Conservation (phyloP, 2,113 vertebrate genomes). For the Hemiscyllium ocellatum region DNA sequence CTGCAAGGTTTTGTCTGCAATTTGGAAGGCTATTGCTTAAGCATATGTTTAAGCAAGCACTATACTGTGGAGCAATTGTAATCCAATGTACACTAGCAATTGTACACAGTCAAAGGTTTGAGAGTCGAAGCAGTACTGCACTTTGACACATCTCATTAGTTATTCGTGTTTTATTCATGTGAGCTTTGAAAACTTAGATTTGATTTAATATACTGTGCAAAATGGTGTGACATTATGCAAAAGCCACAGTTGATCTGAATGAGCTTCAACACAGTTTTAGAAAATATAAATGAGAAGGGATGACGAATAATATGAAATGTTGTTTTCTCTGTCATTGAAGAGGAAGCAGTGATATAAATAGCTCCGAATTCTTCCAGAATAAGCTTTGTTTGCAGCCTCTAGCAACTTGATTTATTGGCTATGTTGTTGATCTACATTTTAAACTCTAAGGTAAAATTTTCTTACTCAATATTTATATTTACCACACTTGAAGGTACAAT, state of each 20-base stretch:
- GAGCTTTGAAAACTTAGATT: constrained; percentile 26
- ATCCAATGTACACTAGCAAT: constrained; percentile 55
- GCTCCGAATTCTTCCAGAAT: background rate
- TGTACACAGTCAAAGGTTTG: background rate
- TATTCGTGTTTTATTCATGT: constrained; percentile 10
- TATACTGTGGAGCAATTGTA: constrained; percentile 49
- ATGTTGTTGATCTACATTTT: background rate
- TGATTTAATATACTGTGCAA: constrained; percentile 29
- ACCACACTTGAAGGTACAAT: background rate
- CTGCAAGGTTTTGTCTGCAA: constrained; percentile 49
- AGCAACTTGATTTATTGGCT: background rate
- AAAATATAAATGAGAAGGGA: constrained; percentile 34
- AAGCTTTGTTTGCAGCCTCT: background rate
- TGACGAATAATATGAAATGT: background rate
- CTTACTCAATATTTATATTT: background rate
- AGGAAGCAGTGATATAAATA: background rate
- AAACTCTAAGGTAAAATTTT: background rate
- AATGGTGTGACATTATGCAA: constrained; percentile 36
- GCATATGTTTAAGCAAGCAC: constrained; percentile 58
- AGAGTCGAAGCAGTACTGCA: background rate
- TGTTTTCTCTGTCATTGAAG: constrained; percentile 3
- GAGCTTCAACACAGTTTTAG: constrained; percentile 28
- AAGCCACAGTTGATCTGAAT: constrained; percentile 9
- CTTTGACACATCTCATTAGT: constrained; percentile 20
- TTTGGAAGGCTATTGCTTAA: constrained; percentile 50